Evolutionary conservation across 2,888 invertebrate genomes (phyloP).

Genomic region (Leptogaster cylindrica): DNA sequence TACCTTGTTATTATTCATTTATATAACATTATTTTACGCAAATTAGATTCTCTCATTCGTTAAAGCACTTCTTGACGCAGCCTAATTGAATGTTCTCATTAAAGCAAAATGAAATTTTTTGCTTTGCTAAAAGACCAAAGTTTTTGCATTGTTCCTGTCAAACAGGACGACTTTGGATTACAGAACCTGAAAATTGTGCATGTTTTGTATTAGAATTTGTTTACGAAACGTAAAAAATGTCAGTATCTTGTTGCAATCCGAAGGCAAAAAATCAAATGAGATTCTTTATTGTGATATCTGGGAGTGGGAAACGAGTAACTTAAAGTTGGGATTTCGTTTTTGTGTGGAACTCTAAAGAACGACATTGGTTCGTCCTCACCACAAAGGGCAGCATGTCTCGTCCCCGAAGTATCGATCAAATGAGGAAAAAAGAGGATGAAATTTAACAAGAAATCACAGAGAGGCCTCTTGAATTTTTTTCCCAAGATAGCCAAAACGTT

Average conservation of each 20-base stretch:
- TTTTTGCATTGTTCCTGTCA: too few relatives aligned
- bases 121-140: too few relatives aligned
- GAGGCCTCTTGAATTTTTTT: constrained; percentile 31
- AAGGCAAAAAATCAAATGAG: constrained; percentile 18
- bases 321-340: constrained; percentile 25
- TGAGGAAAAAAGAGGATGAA: constrained; percentile 26
- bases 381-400: constrained; percentile 27
- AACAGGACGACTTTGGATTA: too few relatives aligned
- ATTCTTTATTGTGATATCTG: constrained; percentile 31
- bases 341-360: constrained; percentile 8
- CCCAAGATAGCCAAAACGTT: constrained; percentile 22
- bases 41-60: too few relatives aligned
- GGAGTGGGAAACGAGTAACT: not conserved
- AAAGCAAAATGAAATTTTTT: too few relatives aligned
- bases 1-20: too few relatives aligned
- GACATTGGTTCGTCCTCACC: constrained; percentile 26
- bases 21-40: too few relatives aligned
- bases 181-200: too few relatives aligned
- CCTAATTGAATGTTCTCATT: too few relatives aligned
- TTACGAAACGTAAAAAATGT: constrained; percentile 1
- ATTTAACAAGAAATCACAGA: constrained; percentile 37
- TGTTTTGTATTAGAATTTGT: constrained; percentile 8
- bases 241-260: not conserved
- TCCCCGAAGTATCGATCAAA: constrained; percentile 32
- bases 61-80: too few relatives aligned